Percentiles rank a stretch among this genome's conserved stretches.
Conservation (phyloP, 30 jellyfish, hydroid and myxozoan species). For the Hydractinia echinata region DNA sequence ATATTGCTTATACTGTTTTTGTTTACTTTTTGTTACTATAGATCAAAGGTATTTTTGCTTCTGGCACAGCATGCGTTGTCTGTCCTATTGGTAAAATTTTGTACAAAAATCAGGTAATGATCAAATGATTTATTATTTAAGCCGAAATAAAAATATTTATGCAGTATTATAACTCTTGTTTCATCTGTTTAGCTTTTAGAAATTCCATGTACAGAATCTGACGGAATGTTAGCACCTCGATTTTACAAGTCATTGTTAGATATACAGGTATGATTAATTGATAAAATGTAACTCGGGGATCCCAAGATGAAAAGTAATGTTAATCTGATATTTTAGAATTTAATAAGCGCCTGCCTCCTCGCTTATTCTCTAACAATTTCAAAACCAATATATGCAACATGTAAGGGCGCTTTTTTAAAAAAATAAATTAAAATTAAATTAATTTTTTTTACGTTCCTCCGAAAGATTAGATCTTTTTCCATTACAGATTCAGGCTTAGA, state of each 20-base stretch:
- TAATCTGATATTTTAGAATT: too few relatives aligned
- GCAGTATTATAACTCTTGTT: neutral
- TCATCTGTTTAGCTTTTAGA: neutral
- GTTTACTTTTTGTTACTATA: neutral
- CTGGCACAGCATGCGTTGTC: conserved; percentile 96
- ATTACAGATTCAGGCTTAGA: too few relatives aligned
- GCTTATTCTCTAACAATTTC: too few relatives aligned
- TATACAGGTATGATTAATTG: conserved; percentile 58
- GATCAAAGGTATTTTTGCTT: conserved; percentile 78
- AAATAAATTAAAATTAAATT: too few relatives aligned
- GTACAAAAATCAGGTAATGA: conserved; percentile 48
- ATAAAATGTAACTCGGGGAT: neutral
- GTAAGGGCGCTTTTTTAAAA: too few relatives aligned
- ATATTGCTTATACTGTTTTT: neutral
- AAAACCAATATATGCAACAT: too few relatives aligned
- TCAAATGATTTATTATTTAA: neutral
- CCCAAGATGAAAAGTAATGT: too few relatives aligned
- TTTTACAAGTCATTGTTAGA: conserved; percentile 59
- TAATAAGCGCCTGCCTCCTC: too few relatives aligned
- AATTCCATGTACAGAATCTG: neutral
- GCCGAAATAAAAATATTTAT: neutral
- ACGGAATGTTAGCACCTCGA: conserved; percentile 51
- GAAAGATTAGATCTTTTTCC: too few relatives aligned
- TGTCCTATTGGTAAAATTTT: conserved; percentile 73
- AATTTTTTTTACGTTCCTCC: too few relatives aligned